Percentiles rank a stretch among this genome's conserved stretches.
phyloP scores from a whole-genome alignment of 2,888 invertebrate genomes.

The Eristalis tenax region DNA sequence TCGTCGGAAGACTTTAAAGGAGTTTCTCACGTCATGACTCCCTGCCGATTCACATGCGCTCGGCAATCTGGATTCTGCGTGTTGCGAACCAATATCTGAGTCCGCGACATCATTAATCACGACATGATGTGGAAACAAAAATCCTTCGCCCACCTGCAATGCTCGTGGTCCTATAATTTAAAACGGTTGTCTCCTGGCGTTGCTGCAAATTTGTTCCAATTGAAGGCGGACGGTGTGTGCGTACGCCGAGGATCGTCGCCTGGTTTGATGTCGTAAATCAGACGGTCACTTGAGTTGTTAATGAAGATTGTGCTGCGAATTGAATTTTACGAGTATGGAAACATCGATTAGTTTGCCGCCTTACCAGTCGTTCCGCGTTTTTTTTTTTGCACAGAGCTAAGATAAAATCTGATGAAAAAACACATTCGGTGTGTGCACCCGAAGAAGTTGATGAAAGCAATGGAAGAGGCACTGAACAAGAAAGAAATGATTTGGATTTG shows the following conservation, averaged over 20 bases:
- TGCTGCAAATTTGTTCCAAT: slow-evolving; percentile 14
- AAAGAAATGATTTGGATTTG: too few species aligned
- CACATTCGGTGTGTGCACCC: not conserved
- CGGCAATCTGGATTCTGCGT: slow-evolving; percentile 12
- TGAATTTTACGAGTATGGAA: slow-evolving; percentile 18
- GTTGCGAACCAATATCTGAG: slow-evolving; percentile 25
- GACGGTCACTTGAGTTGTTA: slow-evolving; percentile 6
- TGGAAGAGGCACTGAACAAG: too few species aligned
- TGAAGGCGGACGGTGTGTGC: not conserved
- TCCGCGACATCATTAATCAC: slow-evolving; percentile 43
- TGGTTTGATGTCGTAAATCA: slow-evolving; percentile 47
- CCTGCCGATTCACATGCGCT: slow-evolving; percentile 5
- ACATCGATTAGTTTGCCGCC: not conserved
- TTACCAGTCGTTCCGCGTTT: not conserved
- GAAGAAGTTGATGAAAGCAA: not conserved
- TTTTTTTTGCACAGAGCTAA: not conserved
- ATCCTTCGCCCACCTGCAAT: slow-evolving; percentile 61
- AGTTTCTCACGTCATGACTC: slow-evolving; percentile 12
- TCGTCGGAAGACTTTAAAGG: slow-evolving; percentile 1
- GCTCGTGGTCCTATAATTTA: slow-evolving; percentile 50
- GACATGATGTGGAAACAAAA: slow-evolving; percentile 34
- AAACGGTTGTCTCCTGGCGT: slow-evolving; percentile 1
- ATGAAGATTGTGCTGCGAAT: slow-evolving; percentile 21
- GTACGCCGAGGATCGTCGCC: slow-evolving; percentile 26
- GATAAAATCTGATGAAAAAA: not conserved